These are phyloP conservation scores for Zootermopsis nevadensis DNA, from an alignment of 2,888 invertebrate genomes.

Conservation along the genomic window DNA sequence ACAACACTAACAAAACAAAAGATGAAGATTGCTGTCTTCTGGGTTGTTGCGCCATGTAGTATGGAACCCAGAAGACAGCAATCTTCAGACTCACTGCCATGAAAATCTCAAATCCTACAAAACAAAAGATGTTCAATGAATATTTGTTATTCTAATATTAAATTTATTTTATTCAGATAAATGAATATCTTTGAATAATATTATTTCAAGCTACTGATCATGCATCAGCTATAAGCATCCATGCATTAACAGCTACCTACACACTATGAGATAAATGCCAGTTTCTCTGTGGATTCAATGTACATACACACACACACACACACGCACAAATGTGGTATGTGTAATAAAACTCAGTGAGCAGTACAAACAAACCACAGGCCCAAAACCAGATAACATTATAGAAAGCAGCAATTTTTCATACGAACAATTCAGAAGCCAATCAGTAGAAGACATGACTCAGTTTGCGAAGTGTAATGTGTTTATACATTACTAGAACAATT, in stretches of 20 bases:
- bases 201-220: conserved; percentile 22
- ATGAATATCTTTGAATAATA: neutral
- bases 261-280: conserved; percentile 11
- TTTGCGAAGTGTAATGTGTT: too few relatives aligned
- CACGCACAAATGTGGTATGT: neutral
- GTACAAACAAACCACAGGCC: neutral
- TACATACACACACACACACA: too few relatives aligned
- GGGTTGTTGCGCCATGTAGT: too few relatives aligned
- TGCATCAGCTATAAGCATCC: conserved; percentile 14
- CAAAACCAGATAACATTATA: neutral
- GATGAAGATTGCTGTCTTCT: too few relatives aligned
- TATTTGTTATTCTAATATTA: neutral
- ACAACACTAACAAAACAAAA: too few relatives aligned
- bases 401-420: neutral
- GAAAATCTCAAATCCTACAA: too few relatives aligned
- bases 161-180: neutral
- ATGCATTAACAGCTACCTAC: conserved; percentile 8
- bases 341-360: neutral
- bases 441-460: too few relatives aligned
- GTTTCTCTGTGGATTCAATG: neutral
- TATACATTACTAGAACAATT: too few relatives aligned
- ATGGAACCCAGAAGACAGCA: too few relatives aligned
- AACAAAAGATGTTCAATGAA: neutral
- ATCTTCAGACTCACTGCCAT: too few relatives aligned
- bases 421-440: too few relatives aligned